Percentiles rank a stretch among this genome's conserved stretches.
Evolutionary conservation across 2,888 invertebrate species (phyloP).

Genomic region (Mechanitis messenoides): DNA sequence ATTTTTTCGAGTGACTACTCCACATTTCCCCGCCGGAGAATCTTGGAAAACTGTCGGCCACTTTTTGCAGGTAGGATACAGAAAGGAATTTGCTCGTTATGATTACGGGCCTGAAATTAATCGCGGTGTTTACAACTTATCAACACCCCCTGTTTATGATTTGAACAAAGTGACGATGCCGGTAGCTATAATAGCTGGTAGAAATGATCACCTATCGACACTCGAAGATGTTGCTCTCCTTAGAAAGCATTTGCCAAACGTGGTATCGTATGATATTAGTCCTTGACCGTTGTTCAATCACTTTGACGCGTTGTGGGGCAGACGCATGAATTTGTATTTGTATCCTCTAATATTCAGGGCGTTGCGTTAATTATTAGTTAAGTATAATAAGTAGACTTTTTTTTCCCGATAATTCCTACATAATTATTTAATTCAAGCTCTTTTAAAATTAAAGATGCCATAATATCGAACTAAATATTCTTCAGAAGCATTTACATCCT

Average conservation of each 20-base stretch:
- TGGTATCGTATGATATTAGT: conserved; percentile 27
- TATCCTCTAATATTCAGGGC: conserved; percentile 26
- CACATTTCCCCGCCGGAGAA: conserved; percentile 40
- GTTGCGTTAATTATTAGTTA: conserved; percentile 4
- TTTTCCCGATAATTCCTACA: neutral
- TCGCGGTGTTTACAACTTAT: conserved; percentile 34
- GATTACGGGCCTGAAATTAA: conserved; percentile 41
- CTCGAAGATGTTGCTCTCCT: conserved; percentile 37
- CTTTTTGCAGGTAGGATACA: conserved; percentile 35
- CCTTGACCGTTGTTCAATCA: conserved; percentile 29
- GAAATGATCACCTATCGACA: conserved; percentile 41
- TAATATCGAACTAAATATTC: too few species aligned
- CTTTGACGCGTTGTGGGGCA: conserved; percentile 32
- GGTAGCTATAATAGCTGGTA: conserved; percentile 36
- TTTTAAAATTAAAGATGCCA: too few species aligned
- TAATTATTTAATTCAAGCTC: too few species aligned
- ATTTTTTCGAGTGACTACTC: conserved; percentile 28
- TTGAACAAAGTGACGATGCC: conserved; percentile 41
- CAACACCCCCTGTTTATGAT: conserved; percentile 41
- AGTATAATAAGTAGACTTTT: neutral
- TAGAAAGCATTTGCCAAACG: conserved; percentile 36
- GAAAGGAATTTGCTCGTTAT: conserved; percentile 37
- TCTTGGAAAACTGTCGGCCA: conserved; percentile 43
- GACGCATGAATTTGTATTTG: conserved; percentile 27
- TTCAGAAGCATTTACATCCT: too few species aligned